Conservation (phyloP, 2,888 invertebrate genomes). For the Trichogramma evanescens region DNA sequence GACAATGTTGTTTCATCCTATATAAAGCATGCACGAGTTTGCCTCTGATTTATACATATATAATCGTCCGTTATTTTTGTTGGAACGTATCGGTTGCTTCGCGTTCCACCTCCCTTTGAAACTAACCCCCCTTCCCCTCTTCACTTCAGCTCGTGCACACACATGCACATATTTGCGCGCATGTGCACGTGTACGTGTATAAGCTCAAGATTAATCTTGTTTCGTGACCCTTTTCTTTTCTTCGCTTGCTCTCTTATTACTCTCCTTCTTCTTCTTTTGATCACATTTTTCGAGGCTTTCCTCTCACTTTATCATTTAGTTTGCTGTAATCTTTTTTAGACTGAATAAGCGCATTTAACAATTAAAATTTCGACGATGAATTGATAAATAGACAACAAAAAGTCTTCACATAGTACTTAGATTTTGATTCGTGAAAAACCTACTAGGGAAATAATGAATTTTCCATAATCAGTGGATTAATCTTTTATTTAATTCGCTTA, state of each 20-base stretch:
- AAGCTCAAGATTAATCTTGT: conserved; percentile 12
- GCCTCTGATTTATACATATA: conserved; percentile 25
- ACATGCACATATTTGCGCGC: not conserved
- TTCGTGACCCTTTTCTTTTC: conserved; percentile 7
- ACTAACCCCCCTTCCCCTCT: not conserved
- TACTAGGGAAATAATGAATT: too few relatives aligned
- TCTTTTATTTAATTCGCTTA: too few relatives aligned
- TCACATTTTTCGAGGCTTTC: not conserved
- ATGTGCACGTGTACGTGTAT: not conserved
- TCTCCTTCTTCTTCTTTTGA: conserved; percentile 1
- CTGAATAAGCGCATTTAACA: too few relatives aligned
- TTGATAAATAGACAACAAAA: too few relatives aligned
- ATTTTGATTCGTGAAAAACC: too few relatives aligned
- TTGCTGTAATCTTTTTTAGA: not conserved
- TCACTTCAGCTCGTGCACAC: not conserved
- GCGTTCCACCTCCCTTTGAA: not conserved
- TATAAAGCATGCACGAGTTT: not conserved
- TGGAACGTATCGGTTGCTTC: conserved; percentile 20
- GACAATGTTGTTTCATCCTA: conserved; percentile 2
- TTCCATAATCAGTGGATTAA: too few relatives aligned
- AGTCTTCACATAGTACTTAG: too few relatives aligned
- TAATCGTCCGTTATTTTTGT: conserved; percentile 28
- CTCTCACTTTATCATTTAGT: not conserved
- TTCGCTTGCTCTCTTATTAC: conserved; percentile 11
- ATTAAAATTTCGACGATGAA: too few relatives aligned